Base-by-base conservation (phyloP, 2,113 vertebrate genomes). In the Hippocampus zosterae region DNA sequence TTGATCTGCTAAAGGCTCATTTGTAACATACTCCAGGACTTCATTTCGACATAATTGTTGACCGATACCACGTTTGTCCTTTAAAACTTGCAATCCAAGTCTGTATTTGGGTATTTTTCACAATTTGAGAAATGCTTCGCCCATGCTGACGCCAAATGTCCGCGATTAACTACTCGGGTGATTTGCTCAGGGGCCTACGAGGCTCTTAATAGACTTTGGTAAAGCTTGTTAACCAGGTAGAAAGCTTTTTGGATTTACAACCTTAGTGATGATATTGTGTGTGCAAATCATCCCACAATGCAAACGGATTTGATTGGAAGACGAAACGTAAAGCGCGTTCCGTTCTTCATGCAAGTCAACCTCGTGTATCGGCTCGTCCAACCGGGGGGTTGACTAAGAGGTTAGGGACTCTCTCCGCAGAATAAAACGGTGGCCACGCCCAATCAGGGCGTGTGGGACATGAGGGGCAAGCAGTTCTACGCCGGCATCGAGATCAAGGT, bases 401-500 rank as follows among this genome's bases (percentile, higher is more conserved):
- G 65, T 70, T 84, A 91, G 91, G 88, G 89, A 86, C 88, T 92
- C 85, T 93, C 87, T 91, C 84, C 88, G 21, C 93, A 98, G 96
- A 99, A 98, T 84, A 99, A 99, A 90, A 98, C 96, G 0, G 96
- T 98, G 88, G 97, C 96, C 84, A 99, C 96, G 78, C 97, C 97
- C 88, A 98, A 98, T 90, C 96, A 98, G 91, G 97, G 97, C 21
- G 96, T 99, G 72, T 99, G 97, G 97, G 97, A 99, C 90, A 99
- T 99, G 97, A 94, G 96, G 82, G 97, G 96, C 82, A 99, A 99
- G 86, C 97, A 99, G 88, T 98, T 99, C 92, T 99, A 99, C 70
- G 96, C 96, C 48, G 97, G 96, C 75, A 99, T 99, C 53, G 97
- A 99, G 91, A 98, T 99, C 92, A 99, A 99, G 91, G 97, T 99